Conservation (phyloP, 2,888 invertebrate genomes). For the Volucella zonaria region DNA sequence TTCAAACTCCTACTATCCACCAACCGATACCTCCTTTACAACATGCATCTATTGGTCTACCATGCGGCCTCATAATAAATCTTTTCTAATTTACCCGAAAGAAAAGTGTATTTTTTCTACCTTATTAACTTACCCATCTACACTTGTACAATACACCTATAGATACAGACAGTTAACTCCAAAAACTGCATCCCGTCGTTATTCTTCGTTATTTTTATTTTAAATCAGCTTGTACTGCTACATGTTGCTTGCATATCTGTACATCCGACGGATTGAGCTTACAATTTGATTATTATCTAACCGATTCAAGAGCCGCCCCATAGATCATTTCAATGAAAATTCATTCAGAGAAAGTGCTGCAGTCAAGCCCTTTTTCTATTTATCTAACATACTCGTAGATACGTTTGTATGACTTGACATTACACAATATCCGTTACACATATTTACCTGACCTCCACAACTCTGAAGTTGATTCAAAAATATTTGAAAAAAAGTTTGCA, state of each 20-base stretch:
- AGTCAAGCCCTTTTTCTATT: slow-evolving; percentile 39
- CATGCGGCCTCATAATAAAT: too few species aligned
- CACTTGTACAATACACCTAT: not conserved
- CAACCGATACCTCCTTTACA: too few species aligned
- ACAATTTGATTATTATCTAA: slow-evolving; percentile 12
- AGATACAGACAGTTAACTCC: not conserved
- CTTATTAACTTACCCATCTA: too few species aligned
- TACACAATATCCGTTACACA: slow-evolving; percentile 21
- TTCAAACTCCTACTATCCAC: too few species aligned
- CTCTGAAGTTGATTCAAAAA: too few species aligned
- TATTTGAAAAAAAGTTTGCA: too few species aligned
- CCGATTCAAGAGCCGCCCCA: slow-evolving; percentile 17
- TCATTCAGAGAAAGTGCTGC: slow-evolving; percentile 44
- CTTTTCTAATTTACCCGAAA: too few species aligned
- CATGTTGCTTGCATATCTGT: not conserved
- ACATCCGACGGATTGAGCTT: not conserved
- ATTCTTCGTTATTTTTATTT: not conserved
- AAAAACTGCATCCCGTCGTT: not conserved
- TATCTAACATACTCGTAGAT: not conserved
- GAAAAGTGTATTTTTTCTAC: too few species aligned
- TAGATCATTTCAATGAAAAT: slow-evolving; percentile 5
- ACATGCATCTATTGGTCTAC: too few species aligned
- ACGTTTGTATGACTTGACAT: not conserved
- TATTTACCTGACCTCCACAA: not conserved
- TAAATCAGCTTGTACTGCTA: not conserved